Evolutionary conservation across 1,140 invertebrate species (phyloP).

Genomic region (Aphaenogaster ashmeadi): DNA sequence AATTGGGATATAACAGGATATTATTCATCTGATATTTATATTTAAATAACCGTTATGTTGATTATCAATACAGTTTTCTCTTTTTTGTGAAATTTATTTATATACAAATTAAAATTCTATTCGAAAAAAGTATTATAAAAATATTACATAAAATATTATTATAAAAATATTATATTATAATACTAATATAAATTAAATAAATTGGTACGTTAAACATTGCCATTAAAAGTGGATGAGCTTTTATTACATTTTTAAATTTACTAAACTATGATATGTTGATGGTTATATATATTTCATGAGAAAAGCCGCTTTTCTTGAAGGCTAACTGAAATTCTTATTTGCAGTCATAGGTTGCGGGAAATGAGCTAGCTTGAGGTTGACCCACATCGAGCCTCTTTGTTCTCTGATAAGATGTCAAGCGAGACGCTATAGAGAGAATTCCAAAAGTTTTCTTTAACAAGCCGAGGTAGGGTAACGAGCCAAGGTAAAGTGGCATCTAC

Average conservation of each 20-base stretch:
- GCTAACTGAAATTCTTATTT: slow-evolving; percentile 36
- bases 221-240: neutral
- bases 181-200: neutral
- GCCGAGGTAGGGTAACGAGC: slow-evolving; percentile 25
- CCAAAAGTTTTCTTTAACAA: slow-evolving; percentile 59
- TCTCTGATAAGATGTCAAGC: neutral
- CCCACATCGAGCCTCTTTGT: slow-evolving; percentile 8
- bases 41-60: neutral
- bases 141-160: neutral
- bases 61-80: neutral
- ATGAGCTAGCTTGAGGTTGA: slow-evolving; percentile 15
- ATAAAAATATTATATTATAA: neutral
- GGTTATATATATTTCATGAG: neutral
- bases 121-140: neutral
- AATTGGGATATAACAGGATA: neutral
- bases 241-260: neutral
- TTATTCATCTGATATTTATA: neutral
- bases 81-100: neutral
- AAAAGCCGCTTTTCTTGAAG: neutral
- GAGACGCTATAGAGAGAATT: slow-evolving; percentile 28
- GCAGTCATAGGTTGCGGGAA: neutral
- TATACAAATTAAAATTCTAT: slow-evolving; percentile 1
- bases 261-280: neutral
- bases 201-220: neutral
- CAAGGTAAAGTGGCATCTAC: slow-evolving; percentile 20